phyloP scores from a whole-genome alignment of 1,140 invertebrate genomes.

The Drosophila simulans region DNA sequence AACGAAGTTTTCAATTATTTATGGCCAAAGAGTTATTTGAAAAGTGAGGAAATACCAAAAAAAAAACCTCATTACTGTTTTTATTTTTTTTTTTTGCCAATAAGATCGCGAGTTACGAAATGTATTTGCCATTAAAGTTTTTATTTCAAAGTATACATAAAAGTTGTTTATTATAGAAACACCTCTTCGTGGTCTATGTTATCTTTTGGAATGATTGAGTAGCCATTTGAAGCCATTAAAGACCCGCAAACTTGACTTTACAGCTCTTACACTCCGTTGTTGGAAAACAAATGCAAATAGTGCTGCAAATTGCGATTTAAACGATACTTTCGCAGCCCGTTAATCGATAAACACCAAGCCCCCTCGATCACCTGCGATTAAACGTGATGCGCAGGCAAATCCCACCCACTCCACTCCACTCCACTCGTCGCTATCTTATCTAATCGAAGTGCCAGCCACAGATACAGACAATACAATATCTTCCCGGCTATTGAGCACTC shows the following conservation, averaged over 20 bases:
- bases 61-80: not conserved
- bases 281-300: not conserved
- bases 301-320: slow-evolving; percentile 1
- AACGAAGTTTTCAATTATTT: slow-evolving; percentile 18
- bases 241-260: not conserved
- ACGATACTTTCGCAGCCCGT: not conserved
- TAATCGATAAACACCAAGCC: slow-evolving; percentile 10
- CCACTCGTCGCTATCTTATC: slow-evolving; percentile 28
- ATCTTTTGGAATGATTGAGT: too few species aligned
- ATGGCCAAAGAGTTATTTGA: slow-evolving; percentile 4
- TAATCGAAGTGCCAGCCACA: slow-evolving; percentile 45
- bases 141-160: too few species aligned
- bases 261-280: not conserved
- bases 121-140: too few species aligned
- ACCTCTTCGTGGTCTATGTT: not conserved
- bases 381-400: slow-evolving; percentile 38
- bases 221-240: too few species aligned
- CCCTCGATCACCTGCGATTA: slow-evolving; percentile 32
- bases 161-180: not conserved
- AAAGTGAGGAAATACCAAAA: slow-evolving; percentile 9
- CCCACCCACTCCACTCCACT: slow-evolving; percentile 16
- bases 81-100: not conserved
- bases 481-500: slow-evolving; percentile 17
- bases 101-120: not conserved
- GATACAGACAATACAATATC: slow-evolving; percentile 17